Percentiles rank a stretch among this genome's conserved stretches.
Evolutionary conservation across 2,888 invertebrate species (phyloP).

Genomic region (Proisotoma minuta): DNA sequence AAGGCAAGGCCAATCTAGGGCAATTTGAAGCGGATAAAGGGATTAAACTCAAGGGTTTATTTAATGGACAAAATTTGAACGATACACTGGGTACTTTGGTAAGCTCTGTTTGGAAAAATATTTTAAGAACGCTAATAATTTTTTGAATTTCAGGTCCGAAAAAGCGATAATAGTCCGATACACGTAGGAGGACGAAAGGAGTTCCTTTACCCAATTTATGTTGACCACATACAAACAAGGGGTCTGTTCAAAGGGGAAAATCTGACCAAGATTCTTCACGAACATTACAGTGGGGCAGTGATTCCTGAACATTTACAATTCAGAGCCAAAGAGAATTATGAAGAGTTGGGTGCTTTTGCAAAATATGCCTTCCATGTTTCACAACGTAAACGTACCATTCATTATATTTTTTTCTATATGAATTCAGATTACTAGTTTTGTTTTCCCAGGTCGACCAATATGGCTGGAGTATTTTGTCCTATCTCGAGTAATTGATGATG

Average conservation of each 20-base stretch:
- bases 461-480: not conserved
- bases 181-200: not conserved
- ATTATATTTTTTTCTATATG: not conserved
- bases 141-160: no score
- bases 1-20: constrained; percentile 10
- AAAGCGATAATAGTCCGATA: not conserved
- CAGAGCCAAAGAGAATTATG: constrained; percentile 8
- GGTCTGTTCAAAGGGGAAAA: not conserved
- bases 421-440: no score
- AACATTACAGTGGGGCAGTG: not conserved
- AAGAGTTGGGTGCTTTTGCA: constrained; percentile 1
- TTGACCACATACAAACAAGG: not conserved
- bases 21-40: not conserved
- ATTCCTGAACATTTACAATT: not conserved
- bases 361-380: constrained; percentile 4
- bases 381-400: constrained; percentile 4
- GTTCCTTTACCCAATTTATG: not conserved
- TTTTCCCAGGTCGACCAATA: not conserved
- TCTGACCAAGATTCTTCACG: constrained; percentile 1
- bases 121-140: no score
- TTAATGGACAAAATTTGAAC: constrained; percentile 28
- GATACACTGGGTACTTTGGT: constrained; percentile 26
- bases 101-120: no score
- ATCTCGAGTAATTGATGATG: not conserved
- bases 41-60: constrained; percentile 16